Conservation (phyloP, 2,113 vertebrate species). For the Eonycteris spelaea region DNA sequence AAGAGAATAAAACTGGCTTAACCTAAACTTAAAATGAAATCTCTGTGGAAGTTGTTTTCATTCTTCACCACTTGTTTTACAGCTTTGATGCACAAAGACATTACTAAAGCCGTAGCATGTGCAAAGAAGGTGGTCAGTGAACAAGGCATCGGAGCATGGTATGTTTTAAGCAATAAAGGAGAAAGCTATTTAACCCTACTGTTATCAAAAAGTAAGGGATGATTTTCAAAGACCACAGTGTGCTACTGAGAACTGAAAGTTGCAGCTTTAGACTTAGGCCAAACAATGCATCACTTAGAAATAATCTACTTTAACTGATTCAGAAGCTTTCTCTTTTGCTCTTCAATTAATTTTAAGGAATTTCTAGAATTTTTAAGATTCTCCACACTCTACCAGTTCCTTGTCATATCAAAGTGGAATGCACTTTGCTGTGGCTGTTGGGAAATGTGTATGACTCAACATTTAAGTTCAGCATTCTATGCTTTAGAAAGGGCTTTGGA, state of each 20-base stretch:
- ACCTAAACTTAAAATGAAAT: neutral
- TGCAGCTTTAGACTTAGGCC: neutral
- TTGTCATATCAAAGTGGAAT: neutral
- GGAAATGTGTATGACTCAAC: rapidly evolving
- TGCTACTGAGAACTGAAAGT: neutral
- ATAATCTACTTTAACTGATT: neutral
- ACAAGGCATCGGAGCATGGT: slow-evolving; percentile 74
- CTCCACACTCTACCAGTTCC: neutral
- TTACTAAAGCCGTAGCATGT: slow-evolving; percentile 26
- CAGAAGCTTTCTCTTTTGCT: neutral
- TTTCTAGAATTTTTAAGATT: neutral
- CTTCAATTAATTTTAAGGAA: neutral
- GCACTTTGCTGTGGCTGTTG: neutral
- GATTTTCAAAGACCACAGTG: neutral
- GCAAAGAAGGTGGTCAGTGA: slow-evolving; percentile 69
- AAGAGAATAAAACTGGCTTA: neutral
- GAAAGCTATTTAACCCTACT: neutral
- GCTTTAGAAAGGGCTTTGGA: neutral
- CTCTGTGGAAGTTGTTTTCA: neutral
- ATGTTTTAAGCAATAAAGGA: neutral
- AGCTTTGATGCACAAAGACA: slow-evolving; percentile 52
- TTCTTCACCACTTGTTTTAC: neutral
- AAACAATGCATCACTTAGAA: neutral
- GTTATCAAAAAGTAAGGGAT: neutral
- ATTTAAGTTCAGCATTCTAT: neutral